Conservation (phyloP, 53 echinoderm and acorn worm genomes). For the Hippasteria phrygiana region DNA sequence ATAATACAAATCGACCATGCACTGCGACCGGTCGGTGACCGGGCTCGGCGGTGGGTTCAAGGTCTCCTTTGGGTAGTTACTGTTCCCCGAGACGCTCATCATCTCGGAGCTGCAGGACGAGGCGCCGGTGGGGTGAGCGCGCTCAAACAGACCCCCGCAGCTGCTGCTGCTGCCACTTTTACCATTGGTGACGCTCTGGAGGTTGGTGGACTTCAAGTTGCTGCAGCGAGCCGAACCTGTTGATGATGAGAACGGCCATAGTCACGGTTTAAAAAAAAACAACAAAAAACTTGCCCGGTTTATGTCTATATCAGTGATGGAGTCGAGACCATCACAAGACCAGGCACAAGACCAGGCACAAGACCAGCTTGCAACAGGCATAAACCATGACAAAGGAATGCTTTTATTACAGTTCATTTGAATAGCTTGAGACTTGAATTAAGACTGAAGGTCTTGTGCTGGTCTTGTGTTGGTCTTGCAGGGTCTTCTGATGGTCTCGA, state of each 20-base stretch:
- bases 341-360: too few relatives aligned
- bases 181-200: constrained; percentile 77
- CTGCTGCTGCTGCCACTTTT: constrained; percentile 82
- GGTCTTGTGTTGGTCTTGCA: too few relatives aligned
- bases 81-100: constrained; percentile 85
- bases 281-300: too few relatives aligned
- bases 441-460: too few relatives aligned
- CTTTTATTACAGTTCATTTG: too few relatives aligned
- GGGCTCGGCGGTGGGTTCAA: constrained; percentile 98
- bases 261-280: background rate
- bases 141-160: constrained; percentile 72
- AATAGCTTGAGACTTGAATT: too few relatives aligned
- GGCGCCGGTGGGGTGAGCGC: constrained; percentile 88
- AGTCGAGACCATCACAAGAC: too few relatives aligned
- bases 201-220: constrained; percentile 89
- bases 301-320: too few relatives aligned
- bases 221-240: constrained; percentile 75
- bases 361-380: too few relatives aligned
- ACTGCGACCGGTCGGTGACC: constrained; percentile 90
- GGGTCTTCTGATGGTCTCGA: too few relatives aligned
- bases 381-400: too few relatives aligned
- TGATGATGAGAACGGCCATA: background rate
- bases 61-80: constrained; percentile 97
- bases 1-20: constrained; percentile 82
- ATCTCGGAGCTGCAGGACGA: constrained; percentile 89